These are phyloP conservation scores for Drepana arcuata DNA, from an alignment of 1,140 invertebrate species.

Conservation along the genomic window DNA sequence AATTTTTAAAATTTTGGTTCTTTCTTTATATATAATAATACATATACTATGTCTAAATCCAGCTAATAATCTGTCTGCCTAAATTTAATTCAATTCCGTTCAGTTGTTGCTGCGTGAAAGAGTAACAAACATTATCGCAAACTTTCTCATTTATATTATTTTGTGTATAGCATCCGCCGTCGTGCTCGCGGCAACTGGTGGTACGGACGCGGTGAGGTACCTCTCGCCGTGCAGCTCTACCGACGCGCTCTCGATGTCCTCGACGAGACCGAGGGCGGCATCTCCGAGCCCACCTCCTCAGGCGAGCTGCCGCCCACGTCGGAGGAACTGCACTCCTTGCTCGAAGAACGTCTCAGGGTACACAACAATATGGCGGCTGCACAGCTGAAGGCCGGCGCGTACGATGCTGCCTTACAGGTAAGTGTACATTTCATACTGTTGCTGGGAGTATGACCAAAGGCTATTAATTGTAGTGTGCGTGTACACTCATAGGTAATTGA, in stretches of 20 bases:
- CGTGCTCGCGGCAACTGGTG: slow-evolving; percentile 91
- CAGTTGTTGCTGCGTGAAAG: too few species aligned
- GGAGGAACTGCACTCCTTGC: slow-evolving; percentile 56
- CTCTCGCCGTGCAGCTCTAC: slow-evolving; percentile 87
- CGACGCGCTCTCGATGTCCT: slow-evolving; percentile 86
- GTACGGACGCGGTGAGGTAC: slow-evolving; percentile 84
- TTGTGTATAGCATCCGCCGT: slow-evolving; percentile 80
- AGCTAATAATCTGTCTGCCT: too few species aligned
- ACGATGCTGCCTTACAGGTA: slow-evolving; percentile 81
- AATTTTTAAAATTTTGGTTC: too few species aligned
- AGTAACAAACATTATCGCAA: too few species aligned
- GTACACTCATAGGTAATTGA: too few species aligned
- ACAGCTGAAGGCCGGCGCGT: slow-evolving; percentile 88
- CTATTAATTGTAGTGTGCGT: too few species aligned
- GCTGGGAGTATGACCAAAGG: too few species aligned
- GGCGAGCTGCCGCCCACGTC: slow-evolving; percentile 34
- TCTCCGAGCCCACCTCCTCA: slow-evolving; percentile 44
- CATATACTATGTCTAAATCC: too few species aligned
- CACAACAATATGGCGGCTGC: slow-evolving; percentile 93
- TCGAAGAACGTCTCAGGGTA: slow-evolving; percentile 86
- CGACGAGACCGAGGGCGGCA: slow-evolving; percentile 77
- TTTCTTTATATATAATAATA: too few species aligned
- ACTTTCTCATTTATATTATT: too few species aligned
- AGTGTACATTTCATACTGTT: too few species aligned
- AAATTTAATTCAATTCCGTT: too few species aligned